phyloP scores from a whole-genome alignment of 2,113 vertebrate genomes.

The Macquaria australasica region DNA sequence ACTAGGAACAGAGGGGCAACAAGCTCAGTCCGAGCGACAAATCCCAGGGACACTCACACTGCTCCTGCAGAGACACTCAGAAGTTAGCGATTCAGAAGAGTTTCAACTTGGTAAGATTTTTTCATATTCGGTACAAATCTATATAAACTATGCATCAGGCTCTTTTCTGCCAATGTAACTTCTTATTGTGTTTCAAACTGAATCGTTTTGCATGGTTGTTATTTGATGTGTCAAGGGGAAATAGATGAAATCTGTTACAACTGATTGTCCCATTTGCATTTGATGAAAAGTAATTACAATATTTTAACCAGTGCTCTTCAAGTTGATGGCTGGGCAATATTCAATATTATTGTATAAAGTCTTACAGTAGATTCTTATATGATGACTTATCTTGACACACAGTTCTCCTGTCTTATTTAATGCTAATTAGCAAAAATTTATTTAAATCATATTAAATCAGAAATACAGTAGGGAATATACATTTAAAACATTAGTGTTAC shows the following conservation, averaged over 20 bases:
- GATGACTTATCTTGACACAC: not conserved
- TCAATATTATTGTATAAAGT: not conserved
- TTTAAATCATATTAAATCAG: not conserved
- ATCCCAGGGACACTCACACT: not conserved
- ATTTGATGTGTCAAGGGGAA: not conserved
- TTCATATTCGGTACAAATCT: not conserved
- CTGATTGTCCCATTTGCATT: not conserved
- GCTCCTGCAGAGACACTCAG: not conserved
- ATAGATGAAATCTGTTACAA: not conserved
- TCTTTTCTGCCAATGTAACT: not conserved
- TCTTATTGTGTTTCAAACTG: not conserved
- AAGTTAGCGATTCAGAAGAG: not conserved
- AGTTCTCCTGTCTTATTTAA: not conserved
- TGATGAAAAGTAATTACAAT: not conserved
- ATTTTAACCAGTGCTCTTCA: not conserved
- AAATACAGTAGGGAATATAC: not conserved
- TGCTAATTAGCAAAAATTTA: not conserved
- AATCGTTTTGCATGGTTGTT: not conserved
- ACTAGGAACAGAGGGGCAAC: not conserved
- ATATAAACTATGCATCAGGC: not conserved
- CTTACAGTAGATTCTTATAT: not conserved
- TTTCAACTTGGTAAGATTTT: constrained; percentile 50
- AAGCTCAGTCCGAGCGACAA: constrained; percentile 12
- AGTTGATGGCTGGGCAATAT: not conserved
- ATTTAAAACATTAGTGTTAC: not conserved